phyloP scores from a whole-genome alignment of 2,797 vertebrate genomes.

The Pseudomugil gertrudae region DNA sequence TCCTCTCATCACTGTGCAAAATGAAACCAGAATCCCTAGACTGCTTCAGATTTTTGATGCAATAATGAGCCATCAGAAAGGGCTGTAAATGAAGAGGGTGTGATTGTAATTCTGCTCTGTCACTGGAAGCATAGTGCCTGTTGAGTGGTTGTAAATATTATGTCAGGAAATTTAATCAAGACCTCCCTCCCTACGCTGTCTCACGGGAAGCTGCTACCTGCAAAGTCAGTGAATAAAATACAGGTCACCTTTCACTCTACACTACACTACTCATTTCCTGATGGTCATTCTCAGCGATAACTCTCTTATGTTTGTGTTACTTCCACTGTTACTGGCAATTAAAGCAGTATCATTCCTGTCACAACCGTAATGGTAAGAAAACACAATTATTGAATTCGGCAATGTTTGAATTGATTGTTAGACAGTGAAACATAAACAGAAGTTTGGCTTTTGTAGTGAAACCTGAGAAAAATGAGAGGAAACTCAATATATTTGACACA shows the following conservation, averaged over 20 bases:
- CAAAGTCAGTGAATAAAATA: conserved; percentile 42
- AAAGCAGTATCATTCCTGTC: conserved; percentile 32
- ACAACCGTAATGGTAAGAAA: conserved; percentile 15
- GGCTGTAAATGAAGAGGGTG: conserved; percentile 51
- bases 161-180: conserved; percentile 60
- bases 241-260: conserved; percentile 45
- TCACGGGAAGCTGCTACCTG: conserved; percentile 48
- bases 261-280: too few species aligned
- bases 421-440: conserved; percentile 23
- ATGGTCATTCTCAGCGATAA: conserved; percentile 8
- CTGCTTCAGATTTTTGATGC: conserved; percentile 33
- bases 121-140: conserved; percentile 45
- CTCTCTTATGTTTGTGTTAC: conserved; percentile 8
- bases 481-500: conserved; percentile 11
- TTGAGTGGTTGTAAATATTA: conserved; percentile 47
- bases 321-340: conserved; percentile 25
- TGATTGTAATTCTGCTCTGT: conserved; percentile 47
- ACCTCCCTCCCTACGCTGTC: conserved; percentile 25
- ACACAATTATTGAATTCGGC: conserved; percentile 22
- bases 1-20: conserved; percentile 21
- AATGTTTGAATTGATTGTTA: conserved; percentile 20
- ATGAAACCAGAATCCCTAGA: conserved; percentile 16
- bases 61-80: conserved; percentile 16
- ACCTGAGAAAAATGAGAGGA: conserved; percentile 7
- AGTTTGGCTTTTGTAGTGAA: not conserved